phyloP scores from a whole-genome alignment of 2,113 vertebrate genomes.

The Myotis yumanensis region DNA sequence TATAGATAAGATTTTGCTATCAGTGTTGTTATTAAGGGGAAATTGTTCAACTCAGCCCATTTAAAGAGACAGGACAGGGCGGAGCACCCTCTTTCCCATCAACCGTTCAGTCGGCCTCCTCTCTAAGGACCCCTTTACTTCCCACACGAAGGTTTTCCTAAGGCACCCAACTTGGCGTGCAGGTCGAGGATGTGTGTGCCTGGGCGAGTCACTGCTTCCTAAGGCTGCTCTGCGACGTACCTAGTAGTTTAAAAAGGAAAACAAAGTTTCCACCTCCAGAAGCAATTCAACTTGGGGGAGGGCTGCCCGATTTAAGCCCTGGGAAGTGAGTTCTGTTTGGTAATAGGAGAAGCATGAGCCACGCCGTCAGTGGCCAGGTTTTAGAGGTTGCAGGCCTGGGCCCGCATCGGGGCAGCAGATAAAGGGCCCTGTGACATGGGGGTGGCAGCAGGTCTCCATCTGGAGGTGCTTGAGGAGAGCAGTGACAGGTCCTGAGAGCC shows the following conservation, averaged over 20 bases:
- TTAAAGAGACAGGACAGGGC: not conserved
- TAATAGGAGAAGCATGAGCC: not conserved
- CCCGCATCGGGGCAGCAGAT: not conserved
- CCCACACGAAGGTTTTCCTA: not conserved
- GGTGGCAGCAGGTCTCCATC: not conserved
- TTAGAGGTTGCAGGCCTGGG: not conserved
- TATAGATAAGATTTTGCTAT: not conserved
- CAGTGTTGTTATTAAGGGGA: constrained; percentile 7
- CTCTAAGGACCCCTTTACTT: not conserved
- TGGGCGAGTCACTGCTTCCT: not conserved
- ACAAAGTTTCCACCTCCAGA: not conserved
- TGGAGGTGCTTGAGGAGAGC: not conserved
- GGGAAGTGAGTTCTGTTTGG: not conserved
- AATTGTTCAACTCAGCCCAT: not conserved
- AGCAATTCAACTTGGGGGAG: not conserved
- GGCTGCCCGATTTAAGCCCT: not conserved
- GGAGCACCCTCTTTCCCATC: not conserved
- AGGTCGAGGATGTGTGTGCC: not conserved
- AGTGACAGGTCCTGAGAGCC: not conserved
- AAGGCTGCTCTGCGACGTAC: not conserved
- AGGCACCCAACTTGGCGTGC: not conserved
- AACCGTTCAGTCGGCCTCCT: not conserved
- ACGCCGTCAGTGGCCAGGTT: rapidly evolving
- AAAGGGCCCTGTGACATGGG: not conserved
- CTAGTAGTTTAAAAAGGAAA: not conserved